Evolutionary conservation across 2,888 invertebrate genomes (phyloP).

Genomic region (Folsomia candida): DNA sequence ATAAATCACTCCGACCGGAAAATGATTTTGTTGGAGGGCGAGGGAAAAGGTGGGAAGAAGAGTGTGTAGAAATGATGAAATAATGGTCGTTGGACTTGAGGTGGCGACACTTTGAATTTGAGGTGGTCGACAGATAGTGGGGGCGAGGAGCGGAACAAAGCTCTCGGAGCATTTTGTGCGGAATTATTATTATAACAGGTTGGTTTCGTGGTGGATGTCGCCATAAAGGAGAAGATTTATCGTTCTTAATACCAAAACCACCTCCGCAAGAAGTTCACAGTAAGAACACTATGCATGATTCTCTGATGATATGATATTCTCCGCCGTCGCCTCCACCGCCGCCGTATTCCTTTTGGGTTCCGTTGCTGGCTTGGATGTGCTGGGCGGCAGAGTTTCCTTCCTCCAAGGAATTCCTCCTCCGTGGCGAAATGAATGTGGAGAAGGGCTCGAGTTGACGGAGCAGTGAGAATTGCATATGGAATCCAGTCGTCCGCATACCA

Average conservation of each 20-base stretch:
- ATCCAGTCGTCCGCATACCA: background rate
- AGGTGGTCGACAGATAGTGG: background rate
- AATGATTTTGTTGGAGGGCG: background rate
- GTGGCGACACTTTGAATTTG: background rate
- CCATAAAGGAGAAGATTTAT: slow-evolving; percentile 17
- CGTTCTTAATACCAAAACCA: background rate
- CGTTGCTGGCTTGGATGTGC: background rate
- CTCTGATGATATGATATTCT: too few species aligned
- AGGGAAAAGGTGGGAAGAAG: background rate
- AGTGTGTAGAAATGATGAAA: background rate
- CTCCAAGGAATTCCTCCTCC: background rate
- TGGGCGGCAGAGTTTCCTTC: background rate
- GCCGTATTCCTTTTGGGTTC: too few species aligned
- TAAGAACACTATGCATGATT: too few species aligned
- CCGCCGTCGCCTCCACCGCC: too few species aligned
- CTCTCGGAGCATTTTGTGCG: slow-evolving; percentile 1
- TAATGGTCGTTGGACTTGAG: background rate
- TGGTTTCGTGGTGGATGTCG: slow-evolving; percentile 4
- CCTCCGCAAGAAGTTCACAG: too few species aligned
- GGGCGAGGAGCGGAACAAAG: slow-evolving; percentile 10
- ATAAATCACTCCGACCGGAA: background rate
- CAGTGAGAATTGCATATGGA: background rate
- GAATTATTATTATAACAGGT: slow-evolving; percentile 16
- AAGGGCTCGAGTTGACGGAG: background rate
- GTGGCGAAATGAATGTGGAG: background rate